These are phyloP conservation scores for Drosophila neonasuta DNA, from an alignment of 2,888 invertebrate species.

Conservation along the genomic window DNA sequence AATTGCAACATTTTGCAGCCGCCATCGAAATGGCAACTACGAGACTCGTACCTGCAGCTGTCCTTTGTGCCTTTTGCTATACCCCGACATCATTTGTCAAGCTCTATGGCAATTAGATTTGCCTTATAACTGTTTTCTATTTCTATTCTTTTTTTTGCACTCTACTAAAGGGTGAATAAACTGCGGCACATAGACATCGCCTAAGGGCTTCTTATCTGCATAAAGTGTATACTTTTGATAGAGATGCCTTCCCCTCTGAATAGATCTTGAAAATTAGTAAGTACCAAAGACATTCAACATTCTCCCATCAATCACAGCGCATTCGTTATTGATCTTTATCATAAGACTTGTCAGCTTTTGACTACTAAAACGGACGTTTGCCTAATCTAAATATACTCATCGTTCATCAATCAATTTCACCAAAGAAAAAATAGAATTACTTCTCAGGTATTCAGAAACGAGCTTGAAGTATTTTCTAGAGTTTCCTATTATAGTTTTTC, in stretches of 20 bases:
- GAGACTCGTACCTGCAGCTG: constrained; percentile 23
- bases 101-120: constrained; percentile 66
- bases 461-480: not conserved
- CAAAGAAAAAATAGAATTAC: not conserved
- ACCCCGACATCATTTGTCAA: constrained; percentile 68
- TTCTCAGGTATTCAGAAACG: not conserved
- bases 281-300: not conserved
- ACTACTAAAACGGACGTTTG: not conserved
- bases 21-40: constrained; percentile 28
- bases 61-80: constrained; percentile 25
- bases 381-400: not conserved
- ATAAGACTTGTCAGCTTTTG: not conserved
- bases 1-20: constrained; percentile 65
- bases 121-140: constrained; percentile 52
- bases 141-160: constrained; percentile 31
- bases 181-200: constrained; percentile 1
- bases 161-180: constrained; percentile 15
- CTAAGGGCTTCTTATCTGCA: constrained; percentile 1
- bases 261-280: constrained; percentile 3
- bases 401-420: constrained; percentile 8
- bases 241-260: not conserved
- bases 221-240: not conserved
- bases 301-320: constrained; percentile 22
- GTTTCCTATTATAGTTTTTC: not conserved
- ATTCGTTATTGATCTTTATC: not conserved